phyloP scores from a whole-genome alignment of 2,113 vertebrate species.

The Gobiocypris rarus region DNA sequence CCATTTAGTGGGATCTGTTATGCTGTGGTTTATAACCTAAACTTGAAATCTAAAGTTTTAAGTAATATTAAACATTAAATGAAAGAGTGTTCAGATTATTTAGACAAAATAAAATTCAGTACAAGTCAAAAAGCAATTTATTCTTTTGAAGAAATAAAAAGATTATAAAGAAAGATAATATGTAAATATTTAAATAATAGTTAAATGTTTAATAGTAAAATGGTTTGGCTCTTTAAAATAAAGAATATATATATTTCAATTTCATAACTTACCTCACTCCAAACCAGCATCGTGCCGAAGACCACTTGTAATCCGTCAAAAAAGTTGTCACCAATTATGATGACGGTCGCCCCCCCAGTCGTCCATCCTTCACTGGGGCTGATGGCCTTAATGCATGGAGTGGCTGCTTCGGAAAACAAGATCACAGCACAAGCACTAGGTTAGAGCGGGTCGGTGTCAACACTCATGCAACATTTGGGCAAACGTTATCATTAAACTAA shows the following conservation, averaged over 20 bases:
- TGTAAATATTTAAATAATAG: not conserved
- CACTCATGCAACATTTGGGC: not conserved
- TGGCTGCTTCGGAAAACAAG: slow-evolving; percentile 82
- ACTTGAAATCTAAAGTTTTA: not conserved
- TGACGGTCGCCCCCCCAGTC: slow-evolving; percentile 92
- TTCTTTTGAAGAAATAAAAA: not conserved
- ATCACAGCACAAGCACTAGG: slow-evolving; percentile 57
- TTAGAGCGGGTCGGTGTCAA: not conserved
- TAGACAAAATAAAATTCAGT: no score
- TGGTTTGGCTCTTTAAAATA: not conserved
- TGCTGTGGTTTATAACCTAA: not conserved
- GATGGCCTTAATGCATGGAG: slow-evolving; percentile 96
- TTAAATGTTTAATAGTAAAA: not conserved
- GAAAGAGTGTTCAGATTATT: not conserved
- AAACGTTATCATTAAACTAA: not conserved
- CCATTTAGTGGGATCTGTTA: not conserved
- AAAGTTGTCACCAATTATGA: slow-evolving; percentile 97
- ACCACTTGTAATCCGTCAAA: slow-evolving; percentile 95
- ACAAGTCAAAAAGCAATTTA: not conserved
- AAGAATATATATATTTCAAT: no score
- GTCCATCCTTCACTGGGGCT: slow-evolving; percentile 97
- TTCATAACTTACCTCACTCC: slow-evolving; percentile 87
- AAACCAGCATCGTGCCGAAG: slow-evolving; percentile 93
- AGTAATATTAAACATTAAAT: not conserved
- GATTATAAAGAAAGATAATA: not conserved